These are phyloP conservation scores for Microcebus griseorufus DNA, from an alignment of 2,113 vertebrate species.

Conservation along the genomic window DNA sequence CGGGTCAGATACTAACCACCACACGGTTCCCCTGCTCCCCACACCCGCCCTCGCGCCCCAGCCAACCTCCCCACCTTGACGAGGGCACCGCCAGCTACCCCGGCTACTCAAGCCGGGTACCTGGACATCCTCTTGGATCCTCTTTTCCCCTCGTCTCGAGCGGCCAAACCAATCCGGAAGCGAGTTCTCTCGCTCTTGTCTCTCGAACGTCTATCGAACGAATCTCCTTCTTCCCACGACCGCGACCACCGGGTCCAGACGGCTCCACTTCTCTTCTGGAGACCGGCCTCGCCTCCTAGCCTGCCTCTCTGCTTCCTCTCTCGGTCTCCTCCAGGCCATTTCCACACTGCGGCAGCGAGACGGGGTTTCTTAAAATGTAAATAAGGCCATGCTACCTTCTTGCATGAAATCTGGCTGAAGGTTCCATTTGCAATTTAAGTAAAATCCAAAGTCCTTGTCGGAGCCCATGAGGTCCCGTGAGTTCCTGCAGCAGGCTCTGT, in stretches of 20 bases:
- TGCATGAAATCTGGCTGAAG: not conserved
- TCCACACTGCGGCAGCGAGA: not conserved
- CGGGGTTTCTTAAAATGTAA: not conserved
- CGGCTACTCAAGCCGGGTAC: too few relatives aligned
- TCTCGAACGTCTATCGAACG: not conserved
- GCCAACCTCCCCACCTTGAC: fast-evolving
- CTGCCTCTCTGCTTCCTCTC: not conserved
- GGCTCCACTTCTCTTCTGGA: fast-evolving
- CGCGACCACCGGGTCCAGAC: fast-evolving
- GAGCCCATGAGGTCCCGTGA: not conserved
- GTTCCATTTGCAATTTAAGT: not conserved
- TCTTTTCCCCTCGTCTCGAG: not conserved
- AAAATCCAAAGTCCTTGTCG: not conserved
- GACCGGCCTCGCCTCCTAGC: not conserved
- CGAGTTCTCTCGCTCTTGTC: not conserved
- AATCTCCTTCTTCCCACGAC: not conserved
- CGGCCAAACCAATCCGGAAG: not conserved
- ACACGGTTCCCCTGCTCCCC: fast-evolving
- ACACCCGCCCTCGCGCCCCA: fast-evolving
- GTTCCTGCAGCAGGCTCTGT: not conserved
- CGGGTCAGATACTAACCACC: too few relatives aligned
- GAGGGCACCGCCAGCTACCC: fast-evolving
- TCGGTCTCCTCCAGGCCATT: not conserved
- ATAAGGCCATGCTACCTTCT: fast-evolving
- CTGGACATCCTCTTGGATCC: not conserved